These are phyloP conservation scores for Orchestes rusci DNA, from an alignment of 2,888 invertebrate species.

Conservation along the genomic window DNA sequence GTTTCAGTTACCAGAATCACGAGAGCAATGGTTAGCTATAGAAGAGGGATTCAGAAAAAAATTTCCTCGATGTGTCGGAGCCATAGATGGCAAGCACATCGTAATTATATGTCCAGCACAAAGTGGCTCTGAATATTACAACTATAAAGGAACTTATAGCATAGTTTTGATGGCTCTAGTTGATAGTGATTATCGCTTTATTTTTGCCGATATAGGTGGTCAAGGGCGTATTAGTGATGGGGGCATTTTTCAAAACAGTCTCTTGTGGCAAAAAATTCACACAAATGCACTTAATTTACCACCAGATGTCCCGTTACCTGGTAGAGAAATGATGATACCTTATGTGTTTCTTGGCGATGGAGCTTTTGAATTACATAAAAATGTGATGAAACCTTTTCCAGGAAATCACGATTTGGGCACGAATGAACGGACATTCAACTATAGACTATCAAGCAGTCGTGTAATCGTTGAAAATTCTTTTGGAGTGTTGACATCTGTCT, in stretches of 20 bases:
- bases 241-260: slow-evolving; percentile 1
- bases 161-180: slow-evolving; percentile 38
- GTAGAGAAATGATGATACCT: slow-evolving; percentile 9
- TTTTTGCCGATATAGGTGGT: neutral
- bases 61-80: slow-evolving; percentile 3
- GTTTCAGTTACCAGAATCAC: slow-evolving; percentile 4
- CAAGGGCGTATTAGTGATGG: slow-evolving; percentile 17
- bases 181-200: slow-evolving; percentile 29
- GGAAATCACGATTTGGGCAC: slow-evolving; percentile 1
- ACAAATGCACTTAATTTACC: slow-evolving; percentile 5
- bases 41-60: slow-evolving; percentile 8
- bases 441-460: slow-evolving; percentile 12
- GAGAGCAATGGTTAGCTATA: slow-evolving; percentile 7
- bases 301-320: slow-evolving; percentile 2
- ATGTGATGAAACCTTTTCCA: slow-evolving; percentile 12
- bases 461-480: slow-evolving; percentile 19
- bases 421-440: slow-evolving; percentile 9
- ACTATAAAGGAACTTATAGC: slow-evolving; percentile 36
- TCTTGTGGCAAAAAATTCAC: slow-evolving; percentile 5
- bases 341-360: slow-evolving; percentile 22
- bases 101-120: slow-evolving; percentile 31
- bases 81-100: slow-evolving; percentile 33
- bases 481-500: slow-evolving; percentile 18
- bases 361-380: slow-evolving; percentile 13
- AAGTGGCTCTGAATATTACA: slow-evolving; percentile 31